Conservation (phyloP, 53 echinoderm and acorn worm species). For the Glandiceps talaboti region DNA sequence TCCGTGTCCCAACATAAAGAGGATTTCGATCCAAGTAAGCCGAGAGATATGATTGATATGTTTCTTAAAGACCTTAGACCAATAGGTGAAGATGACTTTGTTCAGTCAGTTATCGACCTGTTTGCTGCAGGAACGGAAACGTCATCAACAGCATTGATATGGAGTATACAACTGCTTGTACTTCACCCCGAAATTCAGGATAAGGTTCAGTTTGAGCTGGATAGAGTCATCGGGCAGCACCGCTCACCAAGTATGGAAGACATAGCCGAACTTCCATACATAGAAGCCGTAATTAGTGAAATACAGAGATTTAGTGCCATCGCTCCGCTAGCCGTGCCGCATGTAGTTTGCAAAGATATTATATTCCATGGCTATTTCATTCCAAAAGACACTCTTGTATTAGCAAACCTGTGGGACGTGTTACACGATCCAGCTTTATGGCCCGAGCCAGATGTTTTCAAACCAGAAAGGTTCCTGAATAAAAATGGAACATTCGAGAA, state of each 20-base stretch:
- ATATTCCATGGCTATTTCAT: conserved; percentile 42
- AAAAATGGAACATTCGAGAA: conserved; percentile 31
- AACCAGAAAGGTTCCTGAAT: conserved; percentile 61
- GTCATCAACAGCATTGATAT: conserved; percentile 36
- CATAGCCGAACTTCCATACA: conserved; percentile 45
- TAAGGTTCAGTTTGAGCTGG: conserved; percentile 52
- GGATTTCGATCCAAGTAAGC: too few species aligned
- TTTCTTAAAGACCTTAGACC: too few species aligned
- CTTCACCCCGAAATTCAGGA: conserved; percentile 53
- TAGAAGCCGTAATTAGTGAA: conserved; percentile 64
- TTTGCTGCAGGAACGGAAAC: conserved; percentile 81
- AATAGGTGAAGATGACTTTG: too few species aligned
- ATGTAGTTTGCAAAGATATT: conserved; percentile 62
- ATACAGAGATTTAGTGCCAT: conserved; percentile 49
- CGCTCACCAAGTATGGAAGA: conserved; percentile 37
- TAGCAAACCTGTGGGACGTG: conserved; percentile 71
- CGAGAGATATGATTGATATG: too few species aligned
- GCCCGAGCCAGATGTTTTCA: conserved; percentile 47
- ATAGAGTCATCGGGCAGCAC: conserved; percentile 34
- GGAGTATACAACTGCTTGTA: conserved; percentile 43
- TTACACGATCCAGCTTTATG: conserved; percentile 33
- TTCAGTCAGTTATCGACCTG: too few species aligned
- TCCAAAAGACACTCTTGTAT: conserved; percentile 64
- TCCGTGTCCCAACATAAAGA: too few species aligned
- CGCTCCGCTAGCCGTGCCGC: conserved; percentile 70